These are phyloP conservation scores for Hyaena hyaena DNA, from an alignment of 2,113 vertebrate genomes.

Conservation along the genomic window DNA sequence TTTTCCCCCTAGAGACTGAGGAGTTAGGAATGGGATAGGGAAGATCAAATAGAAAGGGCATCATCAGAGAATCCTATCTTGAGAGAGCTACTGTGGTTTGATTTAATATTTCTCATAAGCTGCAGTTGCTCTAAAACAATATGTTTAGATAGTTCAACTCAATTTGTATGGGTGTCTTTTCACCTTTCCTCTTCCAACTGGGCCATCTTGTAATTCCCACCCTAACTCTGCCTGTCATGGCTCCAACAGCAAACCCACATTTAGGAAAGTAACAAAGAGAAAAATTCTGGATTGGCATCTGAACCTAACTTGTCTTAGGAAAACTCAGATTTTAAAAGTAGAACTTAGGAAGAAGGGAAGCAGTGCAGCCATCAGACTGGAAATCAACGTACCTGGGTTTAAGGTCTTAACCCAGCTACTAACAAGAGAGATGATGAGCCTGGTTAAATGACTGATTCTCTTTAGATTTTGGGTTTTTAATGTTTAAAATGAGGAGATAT, in stretches of 20 bases:
- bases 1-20: not conserved
- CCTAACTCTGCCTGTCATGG: fast-evolving
- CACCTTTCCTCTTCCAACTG: not conserved
- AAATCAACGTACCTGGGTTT: not conserved
- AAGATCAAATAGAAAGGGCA: not conserved
- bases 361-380: not conserved
- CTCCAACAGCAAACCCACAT: not conserved
- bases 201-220: not conserved
- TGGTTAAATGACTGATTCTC: not conserved
- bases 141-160: not conserved
- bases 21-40: not conserved
- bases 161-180: not conserved
- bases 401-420: not conserved
- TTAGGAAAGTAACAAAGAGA: not conserved
- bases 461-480: not conserved
- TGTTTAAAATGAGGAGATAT: not conserved
- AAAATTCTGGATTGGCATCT: not conserved
- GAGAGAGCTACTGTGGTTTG: not conserved
- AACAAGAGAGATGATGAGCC: not conserved
- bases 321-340: not conserved
- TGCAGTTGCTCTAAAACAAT: not conserved
- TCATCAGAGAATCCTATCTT: not conserved
- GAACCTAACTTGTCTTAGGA: not conserved
- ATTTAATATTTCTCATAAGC: not conserved
- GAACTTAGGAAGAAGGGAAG: not conserved